Conservation (phyloP, 1,140 invertebrate species). For the Psix sp. region DNA sequence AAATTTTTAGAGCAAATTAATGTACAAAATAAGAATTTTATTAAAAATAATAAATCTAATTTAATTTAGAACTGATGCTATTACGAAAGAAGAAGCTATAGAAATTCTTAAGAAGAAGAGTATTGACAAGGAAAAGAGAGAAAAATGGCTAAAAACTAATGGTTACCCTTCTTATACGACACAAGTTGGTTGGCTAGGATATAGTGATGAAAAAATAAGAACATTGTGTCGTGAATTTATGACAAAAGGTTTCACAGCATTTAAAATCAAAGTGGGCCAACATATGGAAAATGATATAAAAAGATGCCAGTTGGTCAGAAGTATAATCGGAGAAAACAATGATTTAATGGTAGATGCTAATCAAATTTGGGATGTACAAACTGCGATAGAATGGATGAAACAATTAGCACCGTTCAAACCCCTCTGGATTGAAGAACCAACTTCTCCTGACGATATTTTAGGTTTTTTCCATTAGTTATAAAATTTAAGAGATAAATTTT, state of each 20-base stretch:
- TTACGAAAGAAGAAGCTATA: conserved; percentile 89
- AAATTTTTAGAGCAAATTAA: background rate
- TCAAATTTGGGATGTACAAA: conserved; percentile 91
- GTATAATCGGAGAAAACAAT: conserved; percentile 86
- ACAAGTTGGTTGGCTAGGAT: conserved; percentile 89
- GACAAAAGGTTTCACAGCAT: conserved; percentile 85
- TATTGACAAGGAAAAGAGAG: conserved; percentile 79
- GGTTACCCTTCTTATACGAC: conserved; percentile 90
- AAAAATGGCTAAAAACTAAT: conserved; percentile 77
- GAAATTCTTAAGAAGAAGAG: conserved; percentile 82
- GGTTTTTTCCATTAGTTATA: conserved; percentile 78
- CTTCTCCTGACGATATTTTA: conserved; percentile 92
- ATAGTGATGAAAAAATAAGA: conserved; percentile 83
- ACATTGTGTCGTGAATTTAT: conserved; percentile 85
- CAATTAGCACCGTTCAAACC: conserved; percentile 84
- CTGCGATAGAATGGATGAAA: conserved; percentile 92
- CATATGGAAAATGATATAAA: conserved; percentile 87
- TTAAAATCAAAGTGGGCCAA: conserved; percentile 94
- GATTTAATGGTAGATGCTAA: conserved; percentile 93
- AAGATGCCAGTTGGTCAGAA: conserved; percentile 83
- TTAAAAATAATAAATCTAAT: too few species aligned
- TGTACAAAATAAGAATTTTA: background rate
- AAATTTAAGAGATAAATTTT: too few species aligned
- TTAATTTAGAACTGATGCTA: conserved; percentile 82
- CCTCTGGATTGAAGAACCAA: conserved; percentile 95